These are phyloP conservation scores for Caracal caracal DNA, from an alignment of 2,113 vertebrate genomes.

Conservation along the genomic window DNA sequence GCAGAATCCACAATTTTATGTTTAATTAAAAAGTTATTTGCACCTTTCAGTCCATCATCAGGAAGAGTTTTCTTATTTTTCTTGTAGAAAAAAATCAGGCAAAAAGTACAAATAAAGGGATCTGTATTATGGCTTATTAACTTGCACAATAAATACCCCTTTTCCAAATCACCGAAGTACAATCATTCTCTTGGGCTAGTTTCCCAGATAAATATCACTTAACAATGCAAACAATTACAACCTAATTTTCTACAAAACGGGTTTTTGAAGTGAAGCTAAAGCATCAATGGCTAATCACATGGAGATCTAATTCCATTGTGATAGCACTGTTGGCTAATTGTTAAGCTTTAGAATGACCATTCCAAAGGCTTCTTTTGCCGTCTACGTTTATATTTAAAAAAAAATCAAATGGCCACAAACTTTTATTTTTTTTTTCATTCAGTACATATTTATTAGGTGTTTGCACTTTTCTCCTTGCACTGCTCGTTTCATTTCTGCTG, in stretches of 20 bases:
- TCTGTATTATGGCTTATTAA: background rate
- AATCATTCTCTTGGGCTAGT: background rate
- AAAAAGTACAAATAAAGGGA: background rate
- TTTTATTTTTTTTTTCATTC: background rate
- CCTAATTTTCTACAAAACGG: background rate
- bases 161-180: background rate
- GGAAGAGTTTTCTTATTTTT: background rate
- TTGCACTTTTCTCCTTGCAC: background rate
- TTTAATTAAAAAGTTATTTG: slow-evolving; percentile 5
- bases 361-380: background rate
- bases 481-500: slow-evolving; percentile 27
- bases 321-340: background rate
- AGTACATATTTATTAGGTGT: slow-evolving; percentile 6
- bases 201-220: background rate
- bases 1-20: background rate
- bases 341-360: background rate
- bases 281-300: background rate
- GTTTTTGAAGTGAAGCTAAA: background rate
- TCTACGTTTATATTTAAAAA: background rate
- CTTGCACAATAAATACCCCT: background rate
- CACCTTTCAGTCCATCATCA: background rate
- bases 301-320: background rate
- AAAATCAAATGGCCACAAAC: background rate
- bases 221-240: background rate
- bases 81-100: background rate